phyloP scores from a whole-genome alignment of 2,113 vertebrate genomes.

The Anguilla rostrata region DNA sequence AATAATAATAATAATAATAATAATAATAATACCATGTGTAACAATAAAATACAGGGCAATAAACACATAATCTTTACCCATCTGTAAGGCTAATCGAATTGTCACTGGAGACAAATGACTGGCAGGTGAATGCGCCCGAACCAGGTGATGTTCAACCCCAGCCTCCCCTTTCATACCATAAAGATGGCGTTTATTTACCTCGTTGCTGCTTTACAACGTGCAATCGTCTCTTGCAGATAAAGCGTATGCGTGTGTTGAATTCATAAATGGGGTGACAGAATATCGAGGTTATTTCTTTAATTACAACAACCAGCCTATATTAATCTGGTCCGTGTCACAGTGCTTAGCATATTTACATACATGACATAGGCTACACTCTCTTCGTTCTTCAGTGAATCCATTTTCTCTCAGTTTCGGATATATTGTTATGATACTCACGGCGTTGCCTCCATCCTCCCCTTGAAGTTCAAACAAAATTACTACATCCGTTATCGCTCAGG shows the following conservation, averaged over 20 bases:
- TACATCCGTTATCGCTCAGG: constrained; percentile 68
- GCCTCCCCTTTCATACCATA: constrained; percentile 68
- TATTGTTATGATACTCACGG: constrained; percentile 56
- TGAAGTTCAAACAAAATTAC: constrained; percentile 65
- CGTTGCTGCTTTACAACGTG: not conserved
- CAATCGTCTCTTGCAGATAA: not conserved
- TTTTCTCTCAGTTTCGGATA: constrained; percentile 46
- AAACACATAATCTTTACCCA: not conserved
- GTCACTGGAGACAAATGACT: constrained; percentile 8
- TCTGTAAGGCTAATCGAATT: not conserved
- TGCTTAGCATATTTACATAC: constrained; percentile 57
- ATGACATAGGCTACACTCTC: constrained; percentile 44
- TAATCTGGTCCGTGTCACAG: constrained; percentile 67
- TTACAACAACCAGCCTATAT: constrained; percentile 41
- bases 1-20: not conserved
- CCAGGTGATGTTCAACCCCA: constrained; percentile 51
- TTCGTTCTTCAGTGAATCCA: constrained; percentile 10
- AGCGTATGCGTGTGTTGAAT: not conserved
- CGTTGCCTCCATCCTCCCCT: constrained; percentile 61
- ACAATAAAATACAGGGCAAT: not conserved
- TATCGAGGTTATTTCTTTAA: constrained; percentile 3
- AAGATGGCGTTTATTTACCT: constrained; percentile 73
- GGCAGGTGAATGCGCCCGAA: not conserved
- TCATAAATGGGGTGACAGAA: constrained; percentile 6
- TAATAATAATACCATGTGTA: too few relatives aligned